These are phyloP conservation scores for Bombus fervidus DNA, from an alignment of 1,140 invertebrate genomes.

Conservation along the genomic window DNA sequence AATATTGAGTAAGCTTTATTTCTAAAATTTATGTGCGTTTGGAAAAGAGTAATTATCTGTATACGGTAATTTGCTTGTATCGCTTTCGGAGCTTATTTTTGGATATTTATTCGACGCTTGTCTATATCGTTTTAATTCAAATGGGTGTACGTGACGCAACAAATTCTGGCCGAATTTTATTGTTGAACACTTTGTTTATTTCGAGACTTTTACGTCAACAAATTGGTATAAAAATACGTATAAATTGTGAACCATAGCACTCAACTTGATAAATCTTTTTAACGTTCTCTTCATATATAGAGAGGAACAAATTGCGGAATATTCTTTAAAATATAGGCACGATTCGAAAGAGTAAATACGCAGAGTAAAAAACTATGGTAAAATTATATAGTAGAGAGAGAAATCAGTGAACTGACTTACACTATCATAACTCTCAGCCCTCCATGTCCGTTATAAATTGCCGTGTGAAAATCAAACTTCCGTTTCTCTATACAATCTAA, in stretches of 20 bases:
- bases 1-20: not conserved
- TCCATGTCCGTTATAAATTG: too few species aligned
- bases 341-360: not conserved
- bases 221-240: not conserved
- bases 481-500: not conserved
- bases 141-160: not conserved
- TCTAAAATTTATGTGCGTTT: not conserved
- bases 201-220: not conserved
- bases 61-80: not conserved
- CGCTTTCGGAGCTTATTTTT: not conserved
- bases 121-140: not conserved
- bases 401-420: not conserved
- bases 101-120: too few species aligned
- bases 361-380: not conserved
- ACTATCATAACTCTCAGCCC: too few species aligned
- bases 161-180: not conserved
- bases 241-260: not conserved
- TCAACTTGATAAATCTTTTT: slow-evolving; percentile 1
- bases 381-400: not conserved
- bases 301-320: not conserved
- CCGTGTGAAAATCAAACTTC: too few species aligned
- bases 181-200: not conserved
- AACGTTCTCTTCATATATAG: not conserved
- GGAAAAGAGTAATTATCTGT: not conserved
- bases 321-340: not conserved